Percentiles rank a stretch among this genome's conserved stretches.
phyloP scores from a whole-genome alignment of 2,113 vertebrate species.

The Erythrocercus mccallii region DNA sequence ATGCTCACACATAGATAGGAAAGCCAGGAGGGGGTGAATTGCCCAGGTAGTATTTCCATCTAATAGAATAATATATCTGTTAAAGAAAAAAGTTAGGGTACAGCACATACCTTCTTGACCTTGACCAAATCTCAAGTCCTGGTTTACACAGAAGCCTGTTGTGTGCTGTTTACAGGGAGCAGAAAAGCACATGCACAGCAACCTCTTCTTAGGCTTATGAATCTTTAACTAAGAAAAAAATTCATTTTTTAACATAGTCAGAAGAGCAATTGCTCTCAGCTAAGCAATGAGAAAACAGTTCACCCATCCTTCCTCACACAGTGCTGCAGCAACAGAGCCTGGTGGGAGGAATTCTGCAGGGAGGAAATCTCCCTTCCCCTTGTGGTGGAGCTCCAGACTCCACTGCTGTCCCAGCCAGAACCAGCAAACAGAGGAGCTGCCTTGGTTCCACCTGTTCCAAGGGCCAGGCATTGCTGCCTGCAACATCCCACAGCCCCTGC shows the following conservation, averaged over 20 bases:
- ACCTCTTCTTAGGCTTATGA: constrained; percentile 9
- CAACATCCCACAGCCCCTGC: rapidly evolving
- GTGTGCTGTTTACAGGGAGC: not conserved
- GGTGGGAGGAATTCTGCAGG: not conserved
- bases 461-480: not conserved
- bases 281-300: not conserved
- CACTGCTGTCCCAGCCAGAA: rapidly evolving
- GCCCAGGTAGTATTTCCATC: constrained; percentile 64
- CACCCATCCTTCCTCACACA: not conserved
- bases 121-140: constrained; percentile 24
- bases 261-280: constrained; percentile 20
- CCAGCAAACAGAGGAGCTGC: rapidly evolving
- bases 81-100: constrained; percentile 48
- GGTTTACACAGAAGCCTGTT: not conserved
- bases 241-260: constrained; percentile 24
- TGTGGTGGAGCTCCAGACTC: rapidly evolving
- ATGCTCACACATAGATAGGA: constrained; percentile 69
- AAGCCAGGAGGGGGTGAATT: constrained; percentile 69
- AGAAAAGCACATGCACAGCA: not conserved
- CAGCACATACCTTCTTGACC: constrained; percentile 1
- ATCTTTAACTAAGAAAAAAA: constrained; percentile 38
- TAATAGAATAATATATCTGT: constrained; percentile 65
- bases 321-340: not conserved
- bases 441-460: not conserved
- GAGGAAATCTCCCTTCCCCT: not conserved